Conservation (phyloP, 2,888 invertebrate species). For the Podotricha telesiphe region DNA sequence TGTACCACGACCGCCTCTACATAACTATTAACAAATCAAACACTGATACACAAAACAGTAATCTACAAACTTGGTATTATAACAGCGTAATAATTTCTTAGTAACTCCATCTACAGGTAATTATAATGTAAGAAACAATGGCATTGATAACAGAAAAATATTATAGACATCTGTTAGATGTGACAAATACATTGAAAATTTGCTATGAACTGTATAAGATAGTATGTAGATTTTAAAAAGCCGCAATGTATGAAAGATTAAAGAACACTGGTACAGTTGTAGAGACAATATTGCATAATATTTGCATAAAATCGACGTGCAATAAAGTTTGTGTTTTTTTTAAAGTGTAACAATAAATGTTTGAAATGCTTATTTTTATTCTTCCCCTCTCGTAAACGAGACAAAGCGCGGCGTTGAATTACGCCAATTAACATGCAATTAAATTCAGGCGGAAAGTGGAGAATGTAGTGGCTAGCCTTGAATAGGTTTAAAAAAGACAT, state of each 20-base stretch:
- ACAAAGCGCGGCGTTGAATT: too few relatives aligned
- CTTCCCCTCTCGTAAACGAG: too few relatives aligned
- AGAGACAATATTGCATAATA: constrained; percentile 13
- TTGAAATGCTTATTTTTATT: too few relatives aligned
- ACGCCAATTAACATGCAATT: too few relatives aligned
- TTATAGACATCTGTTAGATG: not conserved
- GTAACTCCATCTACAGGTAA: constrained; percentile 6
- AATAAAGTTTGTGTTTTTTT: not conserved
- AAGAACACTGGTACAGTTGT: not conserved
- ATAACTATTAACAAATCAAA: too few relatives aligned
- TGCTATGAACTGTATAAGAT: not conserved
- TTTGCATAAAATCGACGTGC: constrained; percentile 18
- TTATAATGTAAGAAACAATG: constrained; percentile 24
- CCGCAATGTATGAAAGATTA: constrained; percentile 7
- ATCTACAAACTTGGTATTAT: not conserved
- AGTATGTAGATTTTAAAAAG: not conserved
- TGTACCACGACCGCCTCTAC: not conserved
- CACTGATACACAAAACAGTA: not conserved
- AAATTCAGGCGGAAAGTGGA: too few relatives aligned
- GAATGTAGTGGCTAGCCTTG: too few relatives aligned
- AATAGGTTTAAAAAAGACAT: too few relatives aligned
- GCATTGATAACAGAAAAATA: constrained; percentile 18
- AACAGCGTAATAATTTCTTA: constrained; percentile 3
- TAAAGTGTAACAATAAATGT: not conserved
- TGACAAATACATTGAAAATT: constrained; percentile 5